Percentiles rank a stretch among this genome's conserved stretches.
Evolutionary conservation across 2,113 vertebrate species (phyloP).

Genomic region (Rhabdomys dilectus): DNA sequence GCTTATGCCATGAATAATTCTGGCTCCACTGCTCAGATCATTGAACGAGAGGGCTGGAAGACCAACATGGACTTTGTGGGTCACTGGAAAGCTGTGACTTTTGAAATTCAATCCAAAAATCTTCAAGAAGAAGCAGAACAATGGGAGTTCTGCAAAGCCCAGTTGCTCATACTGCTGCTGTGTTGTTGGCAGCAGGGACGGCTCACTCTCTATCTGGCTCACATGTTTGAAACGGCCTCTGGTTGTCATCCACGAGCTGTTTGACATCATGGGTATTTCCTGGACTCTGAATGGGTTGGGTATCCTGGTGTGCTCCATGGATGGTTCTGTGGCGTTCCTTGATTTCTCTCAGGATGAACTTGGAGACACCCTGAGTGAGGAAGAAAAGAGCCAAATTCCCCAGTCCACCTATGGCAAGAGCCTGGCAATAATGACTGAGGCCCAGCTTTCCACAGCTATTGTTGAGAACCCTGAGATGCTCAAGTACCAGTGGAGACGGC

Average conservation of each 20-base stretch:
- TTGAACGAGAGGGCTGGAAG: constrained; percentile 98
- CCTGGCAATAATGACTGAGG: constrained; percentile 95
- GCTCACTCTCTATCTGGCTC: constrained; percentile 82
- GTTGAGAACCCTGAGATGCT: constrained; percentile 99
- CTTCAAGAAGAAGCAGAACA: no score
- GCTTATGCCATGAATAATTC: constrained; percentile 99
- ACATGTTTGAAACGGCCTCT: constrained; percentile 97
- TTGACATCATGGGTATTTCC: constrained; percentile 99
- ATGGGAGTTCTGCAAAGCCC: no score
- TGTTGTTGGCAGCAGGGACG: no score
- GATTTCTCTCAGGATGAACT: constrained; percentile 98
- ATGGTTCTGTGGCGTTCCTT: constrained; percentile 97
- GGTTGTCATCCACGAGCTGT: constrained; percentile 98
- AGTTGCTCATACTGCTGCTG: no score
- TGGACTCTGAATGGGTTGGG: constrained; percentile 98
- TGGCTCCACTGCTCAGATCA: constrained; percentile 98
- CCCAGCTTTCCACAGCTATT: constrained; percentile 96
- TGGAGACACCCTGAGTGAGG: constrained; percentile 96
- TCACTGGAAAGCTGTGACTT: constrained; percentile 97
- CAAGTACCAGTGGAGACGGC: constrained; percentile 94
- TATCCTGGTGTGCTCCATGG: constrained; percentile 98
- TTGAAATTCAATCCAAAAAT: constrained; percentile 82
- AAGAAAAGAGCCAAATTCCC: constrained; percentile 99
- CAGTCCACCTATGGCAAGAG: constrained; percentile 99
- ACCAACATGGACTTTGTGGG: constrained; percentile 99